Conservation (phyloP, 2,888 invertebrate species). For the Timema cristinae region DNA sequence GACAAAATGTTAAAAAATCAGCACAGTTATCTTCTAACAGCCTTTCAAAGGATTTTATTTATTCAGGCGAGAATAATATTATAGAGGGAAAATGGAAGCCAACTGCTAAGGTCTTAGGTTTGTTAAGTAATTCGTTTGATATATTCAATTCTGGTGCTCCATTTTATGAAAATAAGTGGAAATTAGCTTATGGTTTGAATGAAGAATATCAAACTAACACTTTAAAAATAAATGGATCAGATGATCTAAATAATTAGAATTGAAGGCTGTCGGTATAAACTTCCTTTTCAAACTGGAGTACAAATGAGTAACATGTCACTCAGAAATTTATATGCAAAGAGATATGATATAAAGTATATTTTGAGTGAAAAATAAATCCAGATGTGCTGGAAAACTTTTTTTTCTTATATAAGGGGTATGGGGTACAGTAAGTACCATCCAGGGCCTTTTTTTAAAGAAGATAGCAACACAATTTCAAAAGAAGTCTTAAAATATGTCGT, state of each 20-base stretch:
- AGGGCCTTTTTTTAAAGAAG: neutral
- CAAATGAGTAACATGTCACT: neutral
- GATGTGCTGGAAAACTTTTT: neutral
- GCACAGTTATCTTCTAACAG: constrained; percentile 3
- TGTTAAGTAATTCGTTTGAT: neutral
- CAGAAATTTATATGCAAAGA: neutral
- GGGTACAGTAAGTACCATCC: neutral
- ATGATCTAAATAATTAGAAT: neutral
- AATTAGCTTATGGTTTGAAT: neutral
- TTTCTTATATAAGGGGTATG: neutral
- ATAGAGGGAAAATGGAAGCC: neutral
- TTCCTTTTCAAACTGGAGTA: neutral
- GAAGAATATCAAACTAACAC: neutral
- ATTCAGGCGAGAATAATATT: neutral
- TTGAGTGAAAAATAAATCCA: neutral
- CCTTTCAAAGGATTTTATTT: neutral
- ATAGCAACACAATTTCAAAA: neutral
- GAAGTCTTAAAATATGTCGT: neutral
- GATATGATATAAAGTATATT: neutral
- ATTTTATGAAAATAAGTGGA: neutral
- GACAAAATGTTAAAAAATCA: neutral
- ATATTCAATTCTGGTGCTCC: neutral
- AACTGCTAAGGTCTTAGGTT: neutral
- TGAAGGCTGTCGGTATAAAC: neutral
- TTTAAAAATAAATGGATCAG: neutral